phyloP scores from a whole-genome alignment of 2,888 invertebrate species.

The Laothoe populi region DNA sequence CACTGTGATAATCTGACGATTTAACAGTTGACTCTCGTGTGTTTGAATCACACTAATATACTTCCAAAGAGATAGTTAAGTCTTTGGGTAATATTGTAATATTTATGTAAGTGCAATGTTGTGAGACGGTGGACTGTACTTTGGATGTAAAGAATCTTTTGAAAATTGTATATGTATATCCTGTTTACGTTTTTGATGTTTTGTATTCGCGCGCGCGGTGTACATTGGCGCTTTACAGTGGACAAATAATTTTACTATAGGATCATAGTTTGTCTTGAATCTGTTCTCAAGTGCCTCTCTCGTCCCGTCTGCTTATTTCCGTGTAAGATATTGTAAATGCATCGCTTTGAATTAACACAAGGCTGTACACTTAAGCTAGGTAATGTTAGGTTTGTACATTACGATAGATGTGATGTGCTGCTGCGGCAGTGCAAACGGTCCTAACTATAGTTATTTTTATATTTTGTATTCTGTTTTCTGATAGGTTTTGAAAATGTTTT shows the following conservation, averaged over 20 bases:
- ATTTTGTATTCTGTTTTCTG: constrained; percentile 69
- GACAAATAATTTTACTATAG: constrained; percentile 59
- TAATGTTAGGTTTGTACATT: constrained; percentile 63
- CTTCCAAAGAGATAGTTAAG: constrained; percentile 78
- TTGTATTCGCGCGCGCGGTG: constrained; percentile 51
- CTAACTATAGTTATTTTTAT: constrained; percentile 59
- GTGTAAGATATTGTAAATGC: constrained; percentile 80
- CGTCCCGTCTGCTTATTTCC: constrained; percentile 69
- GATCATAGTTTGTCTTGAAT: constrained; percentile 57
- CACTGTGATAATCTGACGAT: constrained; percentile 59
- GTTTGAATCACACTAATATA: constrained; percentile 66
- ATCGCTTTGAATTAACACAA: constrained; percentile 67
- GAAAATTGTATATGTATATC: constrained; percentile 66
- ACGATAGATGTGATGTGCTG: constrained; percentile 45
- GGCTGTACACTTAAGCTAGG: constrained; percentile 71
- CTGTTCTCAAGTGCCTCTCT: constrained; percentile 81
- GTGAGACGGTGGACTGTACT: constrained; percentile 40
- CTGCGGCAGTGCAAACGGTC: constrained; percentile 45
- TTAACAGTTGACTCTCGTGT: constrained; percentile 52
- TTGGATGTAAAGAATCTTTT: constrained; percentile 58
- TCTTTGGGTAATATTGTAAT: constrained; percentile 60
- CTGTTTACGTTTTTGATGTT: constrained; percentile 57
- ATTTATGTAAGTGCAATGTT: constrained; percentile 70
- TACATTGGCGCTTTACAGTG: constrained; percentile 61
- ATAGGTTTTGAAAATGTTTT: constrained; percentile 59